These are phyloP conservation scores for Drosophila lowei DNA, from an alignment of 1,140 invertebrate genomes.

Conservation along the genomic window DNA sequence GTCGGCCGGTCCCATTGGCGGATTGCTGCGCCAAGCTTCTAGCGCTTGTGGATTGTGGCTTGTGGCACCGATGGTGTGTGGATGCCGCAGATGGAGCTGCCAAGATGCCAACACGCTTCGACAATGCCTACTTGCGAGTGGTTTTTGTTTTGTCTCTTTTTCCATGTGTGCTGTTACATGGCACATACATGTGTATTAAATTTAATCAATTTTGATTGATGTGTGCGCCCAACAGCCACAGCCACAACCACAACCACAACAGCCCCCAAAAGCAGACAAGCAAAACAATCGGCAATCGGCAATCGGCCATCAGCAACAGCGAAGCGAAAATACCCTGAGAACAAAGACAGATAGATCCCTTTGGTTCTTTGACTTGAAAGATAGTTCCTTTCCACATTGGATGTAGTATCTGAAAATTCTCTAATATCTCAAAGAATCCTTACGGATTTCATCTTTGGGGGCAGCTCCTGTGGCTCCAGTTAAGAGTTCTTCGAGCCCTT, in stretches of 20 bases:
- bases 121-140: constrained; percentile 60
- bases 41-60: constrained; percentile 13
- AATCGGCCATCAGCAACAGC: constrained; percentile 20
- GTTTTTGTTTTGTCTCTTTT: constrained; percentile 16
- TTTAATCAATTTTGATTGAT: constrained; percentile 81
- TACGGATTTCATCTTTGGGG: too few relatives aligned
- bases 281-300: constrained; percentile 1
- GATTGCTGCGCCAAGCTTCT: too few relatives aligned
- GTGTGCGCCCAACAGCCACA: constrained; percentile 52
- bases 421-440: too few relatives aligned
- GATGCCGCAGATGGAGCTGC: constrained; percentile 68
- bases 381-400: too few relatives aligned
- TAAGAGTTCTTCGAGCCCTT: too few relatives aligned
- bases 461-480: too few relatives aligned
- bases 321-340: constrained; percentile 23
- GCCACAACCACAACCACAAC: constrained; percentile 10
- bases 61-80: not conserved
- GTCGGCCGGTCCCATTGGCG: too few relatives aligned
- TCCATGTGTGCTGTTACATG: constrained; percentile 21
- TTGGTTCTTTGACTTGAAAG: too few relatives aligned
- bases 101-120: constrained; percentile 72
- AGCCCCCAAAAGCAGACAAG: constrained; percentile 20
- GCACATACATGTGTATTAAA: constrained; percentile 49
- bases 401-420: too few relatives aligned
- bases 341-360: too few relatives aligned